Base-by-base conservation (phyloP, 2,888 invertebrate species). In the Drosophila niveifrons region DNA sequence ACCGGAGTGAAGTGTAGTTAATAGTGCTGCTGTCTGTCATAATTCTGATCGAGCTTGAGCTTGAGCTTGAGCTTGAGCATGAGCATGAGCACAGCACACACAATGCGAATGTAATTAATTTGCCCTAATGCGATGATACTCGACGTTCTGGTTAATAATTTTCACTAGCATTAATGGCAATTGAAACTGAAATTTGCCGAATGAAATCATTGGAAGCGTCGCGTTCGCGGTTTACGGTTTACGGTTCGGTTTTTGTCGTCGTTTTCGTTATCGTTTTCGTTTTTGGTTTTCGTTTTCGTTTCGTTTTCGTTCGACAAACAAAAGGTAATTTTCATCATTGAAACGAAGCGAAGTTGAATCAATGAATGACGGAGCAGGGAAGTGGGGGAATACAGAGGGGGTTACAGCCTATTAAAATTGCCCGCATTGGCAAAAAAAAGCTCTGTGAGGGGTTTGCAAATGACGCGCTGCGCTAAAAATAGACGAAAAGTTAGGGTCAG, bases 401-500 rank as follows among this genome's bases (percentile, higher is more conserved):
- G 70, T 29, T 23, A 39, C 7, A 52, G 34, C 59, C 72, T 56
- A 77, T 76, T 39, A 58, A 76, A 77, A 63, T 48, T 62, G 72
- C 66, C 39, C 57, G 58, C 66, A 63, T 71, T 65, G 66, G 70
- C 72, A 57, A 53, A 66, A 69, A 55, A 66, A 69, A 55, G 66
- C 66, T 70, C 9, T 48, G 50, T 48, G 29, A 31, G 66, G 34
- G 64, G 18, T 17, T 41, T n/a, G 58, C 64, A 53, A 65, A 70
- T 80, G 80, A 80, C 82, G 80, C 72, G 59, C 28, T 36, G 31
- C 41, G 64, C 83, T 82, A 82, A 76, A 88, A 79, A 82, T 88
- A 82, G 72, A 72, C 58, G 50, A 61, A 66, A 13, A 43, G 61
- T 63, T 71, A 44, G 75, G 70, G 75, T 75, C 74, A 75, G 47